Conservation (phyloP, 2,113 vertebrate species). For the Excalfactoria chinensis region DNA sequence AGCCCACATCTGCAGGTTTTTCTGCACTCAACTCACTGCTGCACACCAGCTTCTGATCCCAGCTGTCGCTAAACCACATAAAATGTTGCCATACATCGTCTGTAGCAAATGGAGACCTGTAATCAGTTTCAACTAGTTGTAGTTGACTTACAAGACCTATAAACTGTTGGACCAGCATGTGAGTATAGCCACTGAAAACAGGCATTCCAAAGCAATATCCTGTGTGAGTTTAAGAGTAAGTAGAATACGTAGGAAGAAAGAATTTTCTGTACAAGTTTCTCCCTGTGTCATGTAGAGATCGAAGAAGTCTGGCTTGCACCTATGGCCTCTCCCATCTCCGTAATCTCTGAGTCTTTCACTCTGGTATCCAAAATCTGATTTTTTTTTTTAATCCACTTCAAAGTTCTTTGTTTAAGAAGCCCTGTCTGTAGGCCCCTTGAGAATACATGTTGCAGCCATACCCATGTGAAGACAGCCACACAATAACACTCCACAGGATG, state of each 20-base stretch:
- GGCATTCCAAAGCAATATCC: background rate
- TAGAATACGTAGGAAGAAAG: background rate
- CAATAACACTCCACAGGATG: background rate
- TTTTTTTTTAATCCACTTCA: background rate
- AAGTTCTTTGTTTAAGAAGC: background rate
- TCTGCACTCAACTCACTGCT: background rate
- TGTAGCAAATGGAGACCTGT: background rate
- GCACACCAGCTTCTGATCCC: background rate
- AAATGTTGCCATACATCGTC: fast-evolving
- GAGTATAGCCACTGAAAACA: background rate
- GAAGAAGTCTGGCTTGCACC: background rate
- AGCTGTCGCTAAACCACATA: background rate
- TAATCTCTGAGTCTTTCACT: background rate
- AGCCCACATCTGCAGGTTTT: background rate
- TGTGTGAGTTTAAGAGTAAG: background rate
- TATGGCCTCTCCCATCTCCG: background rate
- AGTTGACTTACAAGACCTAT: background rate
- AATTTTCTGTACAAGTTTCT: background rate
- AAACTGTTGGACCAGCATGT: fast-evolving
- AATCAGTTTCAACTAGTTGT: background rate
- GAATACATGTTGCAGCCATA: background rate
- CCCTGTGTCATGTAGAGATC: fast-evolving
- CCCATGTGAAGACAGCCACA: background rate
- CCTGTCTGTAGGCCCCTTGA: background rate
- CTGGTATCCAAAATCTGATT: background rate